phyloP scores from a whole-genome alignment of 64 coral and sea anemone genomes.

The Pocillopora damicornis region DNA sequence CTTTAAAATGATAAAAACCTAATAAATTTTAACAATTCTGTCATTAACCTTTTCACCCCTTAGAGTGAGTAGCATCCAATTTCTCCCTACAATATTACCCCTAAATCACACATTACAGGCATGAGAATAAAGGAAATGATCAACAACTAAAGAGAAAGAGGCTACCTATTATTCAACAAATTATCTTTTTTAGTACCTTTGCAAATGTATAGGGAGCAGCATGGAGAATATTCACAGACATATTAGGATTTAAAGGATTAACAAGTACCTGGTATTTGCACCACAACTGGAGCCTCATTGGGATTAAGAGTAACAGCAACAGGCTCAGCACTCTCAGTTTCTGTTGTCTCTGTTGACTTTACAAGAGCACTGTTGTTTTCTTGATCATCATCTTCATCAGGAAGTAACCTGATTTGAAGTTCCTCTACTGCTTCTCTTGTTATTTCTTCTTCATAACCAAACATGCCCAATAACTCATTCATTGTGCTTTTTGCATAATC shows the following conservation, averaged over 20 bases:
- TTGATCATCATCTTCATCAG: conserved; percentile 47
- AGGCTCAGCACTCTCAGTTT: conserved; percentile 1
- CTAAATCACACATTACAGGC: no score
- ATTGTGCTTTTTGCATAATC: conserved; percentile 93
- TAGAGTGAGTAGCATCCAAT: no score
- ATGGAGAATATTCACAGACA: not conserved
- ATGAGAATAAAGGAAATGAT: not conserved
- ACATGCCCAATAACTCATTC: conserved; percentile 94
- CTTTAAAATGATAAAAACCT: no score
- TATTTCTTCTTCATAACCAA: conserved; percentile 81
- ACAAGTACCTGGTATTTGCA: conserved; percentile 25
- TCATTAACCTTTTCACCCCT: no score
- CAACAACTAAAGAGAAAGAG: not conserved
- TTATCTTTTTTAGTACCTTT: no score
- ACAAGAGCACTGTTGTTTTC: not conserved
- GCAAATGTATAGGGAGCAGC: no score
- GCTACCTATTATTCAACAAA: no score
- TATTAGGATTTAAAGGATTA: not conserved
- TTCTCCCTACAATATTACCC: no score
- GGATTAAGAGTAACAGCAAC: not conserved
- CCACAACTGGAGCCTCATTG: conserved; percentile 4
- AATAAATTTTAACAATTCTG: no score
- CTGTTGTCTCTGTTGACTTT: not conserved
- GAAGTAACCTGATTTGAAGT: conserved; percentile 60
- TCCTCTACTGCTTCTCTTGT: conserved; percentile 76